phyloP scores from a whole-genome alignment of 2,797 vertebrate species.

The Rhinella marina region DNA sequence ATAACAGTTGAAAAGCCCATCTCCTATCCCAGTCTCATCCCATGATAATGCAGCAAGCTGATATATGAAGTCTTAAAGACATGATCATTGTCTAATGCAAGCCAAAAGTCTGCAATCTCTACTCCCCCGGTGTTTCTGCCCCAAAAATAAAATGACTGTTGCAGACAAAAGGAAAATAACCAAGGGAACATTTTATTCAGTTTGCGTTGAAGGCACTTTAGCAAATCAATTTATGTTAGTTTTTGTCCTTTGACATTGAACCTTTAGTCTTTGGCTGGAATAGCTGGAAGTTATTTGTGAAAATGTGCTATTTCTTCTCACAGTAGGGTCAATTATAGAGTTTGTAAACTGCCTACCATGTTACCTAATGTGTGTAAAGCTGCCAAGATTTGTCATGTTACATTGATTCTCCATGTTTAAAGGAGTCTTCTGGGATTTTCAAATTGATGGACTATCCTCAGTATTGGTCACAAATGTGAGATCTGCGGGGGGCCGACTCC shows the following conservation, averaged over 20 bases:
- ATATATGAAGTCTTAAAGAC: background rate
- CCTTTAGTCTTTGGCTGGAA: constrained; percentile 9
- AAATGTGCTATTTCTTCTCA: constrained; percentile 27
- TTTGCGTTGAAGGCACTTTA: background rate
- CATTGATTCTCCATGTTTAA: background rate
- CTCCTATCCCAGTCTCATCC: background rate
- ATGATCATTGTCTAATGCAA: background rate
- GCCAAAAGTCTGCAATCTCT: background rate
- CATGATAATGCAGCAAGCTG: background rate
- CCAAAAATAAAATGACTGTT: constrained; percentile 5
- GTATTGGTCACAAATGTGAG: no score
- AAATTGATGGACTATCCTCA: no score
- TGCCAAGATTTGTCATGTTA: background rate
- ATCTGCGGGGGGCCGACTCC: no score
- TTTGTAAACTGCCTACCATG: background rate
- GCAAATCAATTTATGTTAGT: background rate
- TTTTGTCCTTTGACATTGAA: constrained; percentile 19
- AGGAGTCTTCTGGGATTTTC: background rate
- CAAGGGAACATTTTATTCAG: background rate
- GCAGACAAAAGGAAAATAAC: background rate
- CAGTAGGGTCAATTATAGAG: background rate
- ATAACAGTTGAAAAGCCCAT: background rate
- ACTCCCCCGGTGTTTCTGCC: background rate
- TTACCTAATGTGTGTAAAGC: background rate
- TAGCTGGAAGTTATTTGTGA: constrained; percentile 10